A percentile compares a stretch with the other conserved stretches of the same genome.
phyloP scores from a whole-genome alignment of 2,797 vertebrate species.

The Siniperca obscura region DNA sequence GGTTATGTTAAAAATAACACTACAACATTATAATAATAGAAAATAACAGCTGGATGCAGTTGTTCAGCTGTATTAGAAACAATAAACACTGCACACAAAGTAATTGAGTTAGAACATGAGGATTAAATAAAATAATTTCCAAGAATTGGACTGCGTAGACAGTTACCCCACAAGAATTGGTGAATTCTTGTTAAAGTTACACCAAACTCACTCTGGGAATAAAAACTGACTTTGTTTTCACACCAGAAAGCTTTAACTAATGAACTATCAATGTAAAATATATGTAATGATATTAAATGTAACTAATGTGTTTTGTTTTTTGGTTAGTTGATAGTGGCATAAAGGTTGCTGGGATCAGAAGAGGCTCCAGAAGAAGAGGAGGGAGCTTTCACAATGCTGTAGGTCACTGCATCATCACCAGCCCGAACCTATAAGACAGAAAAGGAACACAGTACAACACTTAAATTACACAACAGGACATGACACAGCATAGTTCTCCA shows the following conservation, averaged over 20 bases:
- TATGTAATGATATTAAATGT: background rate
- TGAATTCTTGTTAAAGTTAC: background rate
- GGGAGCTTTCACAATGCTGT: conserved; percentile 11
- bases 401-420: background rate
- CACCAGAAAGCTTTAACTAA: background rate
- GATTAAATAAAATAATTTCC: background rate
- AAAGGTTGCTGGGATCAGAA: conserved; percentile 6
- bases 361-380: background rate
- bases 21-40: background rate
- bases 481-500: background rate
- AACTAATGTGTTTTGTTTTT: background rate
- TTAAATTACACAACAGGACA: background rate
- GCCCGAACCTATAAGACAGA: background rate
- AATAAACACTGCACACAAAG: background rate
- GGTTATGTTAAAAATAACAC: background rate
- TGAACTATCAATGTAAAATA: background rate
- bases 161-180: background rate
- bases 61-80: background rate
- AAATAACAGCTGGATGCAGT: background rate
- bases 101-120: background rate
- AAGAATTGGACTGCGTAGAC: background rate
- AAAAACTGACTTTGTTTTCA: background rate
- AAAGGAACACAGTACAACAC: background rate
- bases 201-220: background rate
- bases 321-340: conserved; percentile 7